Base-by-base conservation (phyloP, 2,888 invertebrate species). In the Bhutanitis thaidina region DNA sequence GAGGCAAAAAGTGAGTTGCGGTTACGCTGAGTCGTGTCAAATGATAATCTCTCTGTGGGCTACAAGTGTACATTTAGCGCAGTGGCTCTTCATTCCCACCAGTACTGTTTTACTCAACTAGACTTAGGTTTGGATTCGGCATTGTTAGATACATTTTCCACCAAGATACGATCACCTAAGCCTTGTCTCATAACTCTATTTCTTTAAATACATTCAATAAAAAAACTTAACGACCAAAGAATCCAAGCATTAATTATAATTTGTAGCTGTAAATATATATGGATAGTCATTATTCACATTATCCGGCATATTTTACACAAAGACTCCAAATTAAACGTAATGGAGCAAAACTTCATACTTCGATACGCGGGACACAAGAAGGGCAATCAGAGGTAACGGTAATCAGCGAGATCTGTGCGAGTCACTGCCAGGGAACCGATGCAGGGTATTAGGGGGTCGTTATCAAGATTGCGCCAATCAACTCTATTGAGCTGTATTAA, bases 381-480 rank as follows among this genome's bases (percentile, higher is more conserved):
- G 64, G 61, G 64, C 68, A 74, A 81, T 80, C 75, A 80, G 57
- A 55, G 49, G 69, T 59, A 61, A 67, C 66, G 63, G 64, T 71
- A 66, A 77, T 74, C 62, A 69, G 57, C 55, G 48, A 60, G 56
- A 65, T 61, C 64, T 61, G 41, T 58, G 52, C 52, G 52, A 64
- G 59, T 62, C 57, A 65, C 64, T 62, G 69, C 65, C 66, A 67
- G 67, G 63, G 59, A 56, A 57, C 56, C 58, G 53, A 55, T 58
- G 61, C 56, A 56, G 59, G 49, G 51, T 43, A 50, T 49, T 49
- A 58, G 55, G 41, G 69, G 74, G 67, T 49, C 54, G 67, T 79
- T 87, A 87, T 87, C 87, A 74, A 81, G 87, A 87, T 87, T 61
- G 64, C 46, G 61, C 68, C 78, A 87, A 87, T 87, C 86, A 87